Evolutionary conservation across 2,113 vertebrate species (phyloP), one percentile per base, ranked within the genome.

Genomic region (Tonatia bakeri): DNA sequence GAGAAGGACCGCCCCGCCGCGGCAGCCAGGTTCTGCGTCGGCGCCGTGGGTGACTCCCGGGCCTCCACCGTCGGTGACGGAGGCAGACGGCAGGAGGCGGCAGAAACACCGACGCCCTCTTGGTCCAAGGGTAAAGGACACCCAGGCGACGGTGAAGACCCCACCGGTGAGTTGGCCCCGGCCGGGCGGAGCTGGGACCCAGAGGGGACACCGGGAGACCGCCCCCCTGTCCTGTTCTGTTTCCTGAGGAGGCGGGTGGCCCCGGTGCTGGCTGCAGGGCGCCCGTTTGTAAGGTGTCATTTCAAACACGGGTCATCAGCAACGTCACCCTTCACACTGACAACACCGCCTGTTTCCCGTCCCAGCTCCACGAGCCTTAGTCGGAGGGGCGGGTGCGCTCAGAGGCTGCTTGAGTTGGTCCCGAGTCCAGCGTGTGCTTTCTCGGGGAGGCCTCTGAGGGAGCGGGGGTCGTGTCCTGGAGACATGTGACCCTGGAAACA

Each of bases 21-120:
- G 26, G 8, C 10, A 11, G 1, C 24, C 1, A 28, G 59, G 28
- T 28, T 26, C 59, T 13, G 59, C 8, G 24, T 61, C 56, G 15
- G 20, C 26, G 20, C 11, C 59, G 3, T 6, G 67, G 43, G 7
- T 0, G 47, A 6, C 10, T 24, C 54, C 20, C 1, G 0, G 76
- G 76, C 67, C 43, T 19, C 38, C 22, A 9, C 4, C 0, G 0
- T 0, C 4, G 45, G n/a, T 0, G 22, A 31, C 45, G 22, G 10
- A 20, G 15, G 54, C 10, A 33, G 28, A 5, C 2, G 28, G 61
- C 31, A 13, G 59, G 24, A 1, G 26, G 26, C 0, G 59, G 26
- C 20, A 6, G 59, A 15, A 17, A 19, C 43, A 4, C 26, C 0
- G 67, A 6, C 0, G 0, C 19, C 69, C 0, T 26, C 10, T 3